Conservation (phyloP, 1,140 invertebrate species). For the Drosophila arizonae region DNA sequence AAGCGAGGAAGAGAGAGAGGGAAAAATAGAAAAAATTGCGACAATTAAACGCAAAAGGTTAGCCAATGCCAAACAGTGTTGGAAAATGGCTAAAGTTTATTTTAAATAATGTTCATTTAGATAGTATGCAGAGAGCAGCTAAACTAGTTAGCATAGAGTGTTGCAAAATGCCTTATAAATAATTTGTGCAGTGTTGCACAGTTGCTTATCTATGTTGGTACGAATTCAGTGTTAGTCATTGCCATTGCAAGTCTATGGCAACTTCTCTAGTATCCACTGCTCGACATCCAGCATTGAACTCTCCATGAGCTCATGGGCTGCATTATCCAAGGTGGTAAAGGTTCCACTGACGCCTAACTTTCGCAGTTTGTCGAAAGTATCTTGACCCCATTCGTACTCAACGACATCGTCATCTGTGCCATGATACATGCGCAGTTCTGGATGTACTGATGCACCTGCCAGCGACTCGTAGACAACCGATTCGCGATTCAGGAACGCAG, state of each 20-base stretch:
- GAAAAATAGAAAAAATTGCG: neutral
- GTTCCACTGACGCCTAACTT: conserved; percentile 20
- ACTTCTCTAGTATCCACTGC: conserved; percentile 25
- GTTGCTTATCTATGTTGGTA: no score
- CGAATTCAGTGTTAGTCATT: no score
- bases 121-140: no score
- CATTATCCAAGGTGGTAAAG: conserved; percentile 11
- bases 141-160: neutral
- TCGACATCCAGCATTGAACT: conserved; percentile 23
- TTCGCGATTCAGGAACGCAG: conserved; percentile 22
- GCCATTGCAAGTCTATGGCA: neutral
- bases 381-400: conserved; percentile 22
- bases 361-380: conserved; percentile 16
- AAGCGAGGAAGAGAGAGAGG: neutral
- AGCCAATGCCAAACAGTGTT: neutral
- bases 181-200: no score
- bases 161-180: neutral
- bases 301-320: conserved; percentile 19
- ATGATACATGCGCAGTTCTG: conserved; percentile 30
- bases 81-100: neutral
- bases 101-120: neutral
- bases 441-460: neutral
- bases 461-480: conserved; percentile 35
- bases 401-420: conserved; percentile 28
- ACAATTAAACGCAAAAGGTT: neutral